These are phyloP conservation scores for Apotomis capreana DNA, from an alignment of 2,888 invertebrate genomes.

Conservation along the genomic window DNA sequence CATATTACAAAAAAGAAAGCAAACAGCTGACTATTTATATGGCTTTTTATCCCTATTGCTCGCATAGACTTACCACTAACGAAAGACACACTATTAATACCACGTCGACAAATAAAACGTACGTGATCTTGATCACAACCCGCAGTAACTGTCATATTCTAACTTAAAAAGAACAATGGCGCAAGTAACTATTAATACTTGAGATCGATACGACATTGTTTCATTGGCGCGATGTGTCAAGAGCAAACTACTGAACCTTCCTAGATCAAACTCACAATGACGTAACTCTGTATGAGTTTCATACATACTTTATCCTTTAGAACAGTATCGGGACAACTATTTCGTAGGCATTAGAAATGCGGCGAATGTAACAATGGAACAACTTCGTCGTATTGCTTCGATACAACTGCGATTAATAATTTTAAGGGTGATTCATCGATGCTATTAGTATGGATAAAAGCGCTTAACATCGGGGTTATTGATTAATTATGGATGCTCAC, in stretches of 20 bases:
- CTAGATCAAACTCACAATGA: background rate
- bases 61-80: background rate
- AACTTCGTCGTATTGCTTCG: conserved; percentile 20
- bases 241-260: background rate
- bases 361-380: conserved; percentile 5
- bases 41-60: background rate
- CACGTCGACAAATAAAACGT: conserved; percentile 18
- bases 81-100: background rate
- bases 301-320: background rate
- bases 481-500: conserved; percentile 19
- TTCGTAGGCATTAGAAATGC: conserved; percentile 24
- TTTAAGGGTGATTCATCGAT: conserved; percentile 27
- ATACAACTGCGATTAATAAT: conserved; percentile 30
- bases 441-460: conserved; percentile 27
- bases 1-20: no score
- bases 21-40: background rate
- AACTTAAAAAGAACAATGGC: background rate
- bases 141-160: conserved; percentile 5
- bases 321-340: background rate
- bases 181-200: background rate
- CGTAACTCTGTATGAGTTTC: background rate
- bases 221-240: background rate
- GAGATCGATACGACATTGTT: background rate
- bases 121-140: conserved; percentile 5
- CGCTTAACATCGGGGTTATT: conserved; percentile 18